Evolutionary conservation across 1,140 invertebrate species (phyloP).

Genomic region (Ostrea denselamellosa): DNA sequence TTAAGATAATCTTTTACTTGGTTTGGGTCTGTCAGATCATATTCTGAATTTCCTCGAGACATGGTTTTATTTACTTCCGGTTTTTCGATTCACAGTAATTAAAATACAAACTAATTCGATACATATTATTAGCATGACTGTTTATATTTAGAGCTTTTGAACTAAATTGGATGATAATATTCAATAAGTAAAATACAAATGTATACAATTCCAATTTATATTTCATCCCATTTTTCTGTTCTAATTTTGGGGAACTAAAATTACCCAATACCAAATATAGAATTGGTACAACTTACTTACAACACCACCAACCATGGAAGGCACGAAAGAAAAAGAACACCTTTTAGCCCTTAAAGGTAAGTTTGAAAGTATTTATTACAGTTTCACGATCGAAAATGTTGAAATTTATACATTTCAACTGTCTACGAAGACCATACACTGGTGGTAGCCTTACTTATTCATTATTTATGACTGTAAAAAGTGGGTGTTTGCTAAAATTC

Average conservation of each 20-base stretch:
- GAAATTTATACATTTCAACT: neutral
- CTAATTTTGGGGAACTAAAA: neutral
- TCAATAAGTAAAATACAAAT: neutral
- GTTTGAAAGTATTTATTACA: neutral
- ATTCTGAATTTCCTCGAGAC: conserved; percentile 31
- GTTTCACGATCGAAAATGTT: neutral
- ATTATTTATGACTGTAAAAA: neutral
- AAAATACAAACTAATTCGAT: neutral
- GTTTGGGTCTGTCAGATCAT: neutral
- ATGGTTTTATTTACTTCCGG: conserved; percentile 14
- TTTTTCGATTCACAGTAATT: neutral
- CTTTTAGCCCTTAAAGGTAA: conserved; percentile 72
- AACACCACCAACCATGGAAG: conserved; percentile 62
- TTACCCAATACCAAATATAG: neutral
- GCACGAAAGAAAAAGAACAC: conserved; percentile 70
- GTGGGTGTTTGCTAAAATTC: neutral
- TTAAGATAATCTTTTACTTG: conserved; percentile 16
- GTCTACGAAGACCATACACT: neutral
- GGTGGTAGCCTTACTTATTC: neutral
- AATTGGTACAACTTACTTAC: neutral
- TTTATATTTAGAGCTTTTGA: neutral
- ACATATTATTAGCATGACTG: neutral
- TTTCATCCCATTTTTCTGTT: neutral
- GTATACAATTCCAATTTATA: neutral
- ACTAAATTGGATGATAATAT: neutral